Evolutionary conservation across 2,797 vertebrate species (phyloP), one percentile per base, ranked within the genome.

Genomic region (Ctenosaura bakeri): DNA sequence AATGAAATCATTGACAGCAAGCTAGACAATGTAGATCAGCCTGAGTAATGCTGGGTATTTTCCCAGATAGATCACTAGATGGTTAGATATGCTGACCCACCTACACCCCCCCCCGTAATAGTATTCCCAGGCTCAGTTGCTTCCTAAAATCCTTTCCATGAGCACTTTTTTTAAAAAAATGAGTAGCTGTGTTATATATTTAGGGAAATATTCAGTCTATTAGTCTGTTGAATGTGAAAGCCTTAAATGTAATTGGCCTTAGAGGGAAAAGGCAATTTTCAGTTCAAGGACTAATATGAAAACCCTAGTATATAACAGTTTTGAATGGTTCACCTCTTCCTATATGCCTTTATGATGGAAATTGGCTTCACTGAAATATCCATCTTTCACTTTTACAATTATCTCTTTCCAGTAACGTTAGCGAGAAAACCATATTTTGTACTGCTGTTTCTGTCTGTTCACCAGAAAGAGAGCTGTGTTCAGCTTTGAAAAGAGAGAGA

Each of bases 121-220:
- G 89, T 93, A 85, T 85, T 85, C 87, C 80, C 74, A 95, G 88
- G 85, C 78, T 77, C 89, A 42, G 14, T 71, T 69, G 62, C 22
- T 79, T 71, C 56, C 8, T 66, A 32, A 77, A 42, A 52, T 6
- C 32, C 16, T 56, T 26, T 20, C 46, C 85, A 86, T 56, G 73
- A 71, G 38, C 50, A n/a, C 78, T 74, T 94, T 88, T 79, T 85
- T 89, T 52, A 88, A 89, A 77, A 89, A 77, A 85, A 62, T 38
- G 76, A 89, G 77, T 6, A 90, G 78, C 59, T 59, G 82, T 46
- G 87, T 94, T 87, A 84, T 80, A 26, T 88, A 86, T 85, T 91
- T 14, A 56, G 66, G 89, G 76, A 91, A 91, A 46, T 46, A 12
- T 79, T 22, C 59, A 80, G 42, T 50, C 74, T 46, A 84, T 87